Percentiles rank a stretch among this genome's conserved stretches.
These are phyloP conservation scores for Fabriciana adippe DNA, from an alignment of 2,888 invertebrate genomes.

Conservation along the genomic window DNA sequence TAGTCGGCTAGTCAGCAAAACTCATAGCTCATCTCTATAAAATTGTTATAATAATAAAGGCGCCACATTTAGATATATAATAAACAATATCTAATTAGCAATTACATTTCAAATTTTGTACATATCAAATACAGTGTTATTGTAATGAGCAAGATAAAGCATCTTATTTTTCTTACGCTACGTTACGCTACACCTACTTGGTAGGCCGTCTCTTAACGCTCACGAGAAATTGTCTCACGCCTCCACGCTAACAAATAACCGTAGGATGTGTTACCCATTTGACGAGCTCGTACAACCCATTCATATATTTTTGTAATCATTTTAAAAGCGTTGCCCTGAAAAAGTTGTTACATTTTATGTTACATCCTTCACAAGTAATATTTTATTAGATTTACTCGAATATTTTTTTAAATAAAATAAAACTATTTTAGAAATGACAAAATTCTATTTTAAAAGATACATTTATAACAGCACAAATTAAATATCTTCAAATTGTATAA, in stretches of 20 bases:
- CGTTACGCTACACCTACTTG: constrained; percentile 8
- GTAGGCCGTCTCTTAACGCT: constrained; percentile 14
- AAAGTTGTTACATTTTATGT: not conserved
- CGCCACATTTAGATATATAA: too few species aligned
- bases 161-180: constrained; percentile 4
- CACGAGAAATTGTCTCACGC: constrained; percentile 28
- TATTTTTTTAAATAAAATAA: not conserved
- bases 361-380: not conserved
- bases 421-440: too few species aligned
- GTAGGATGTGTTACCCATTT: constrained; percentile 21
- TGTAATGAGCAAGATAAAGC: not conserved
- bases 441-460: too few species aligned
- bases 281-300: constrained; percentile 1
- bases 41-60: too few species aligned
- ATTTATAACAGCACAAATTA: too few species aligned
- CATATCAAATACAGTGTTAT: too few species aligned
- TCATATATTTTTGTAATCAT: not conserved
- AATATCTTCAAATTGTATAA: too few species aligned
- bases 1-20: too few species aligned
- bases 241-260: constrained; percentile 34
- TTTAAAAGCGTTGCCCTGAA: not conserved
- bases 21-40: too few species aligned
- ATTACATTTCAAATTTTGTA: too few species aligned
- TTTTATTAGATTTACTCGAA: not conserved
- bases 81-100: too few species aligned